phyloP scores from a whole-genome alignment of 2,797 vertebrate genomes.

The Halcyon leucocephala region DNA sequence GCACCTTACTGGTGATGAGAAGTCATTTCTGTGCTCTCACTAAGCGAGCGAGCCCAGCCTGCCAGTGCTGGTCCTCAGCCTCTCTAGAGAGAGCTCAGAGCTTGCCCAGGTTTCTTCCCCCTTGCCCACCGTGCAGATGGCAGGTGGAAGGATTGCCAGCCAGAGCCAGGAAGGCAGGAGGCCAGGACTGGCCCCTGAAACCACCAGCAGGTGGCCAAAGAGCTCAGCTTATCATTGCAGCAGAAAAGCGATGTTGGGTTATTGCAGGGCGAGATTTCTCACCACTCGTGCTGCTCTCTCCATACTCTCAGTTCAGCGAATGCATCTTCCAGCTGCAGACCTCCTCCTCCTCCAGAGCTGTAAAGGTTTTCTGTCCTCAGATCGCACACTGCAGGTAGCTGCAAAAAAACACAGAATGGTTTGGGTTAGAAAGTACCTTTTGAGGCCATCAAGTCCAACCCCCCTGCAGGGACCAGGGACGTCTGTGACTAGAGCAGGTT shows the following conservation, averaged over 20 bases:
- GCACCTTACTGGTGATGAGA: background rate
- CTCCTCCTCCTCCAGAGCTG: background rate
- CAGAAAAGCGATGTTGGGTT: background rate
- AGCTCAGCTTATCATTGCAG: background rate
- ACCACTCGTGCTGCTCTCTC: conserved; percentile 56
- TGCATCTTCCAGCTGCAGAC: conserved; percentile 1
- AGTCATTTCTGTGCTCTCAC: background rate
- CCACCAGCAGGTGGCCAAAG: conserved; percentile 28
- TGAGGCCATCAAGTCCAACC: background rate
- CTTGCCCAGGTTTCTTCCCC: background rate
- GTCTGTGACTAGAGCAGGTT: background rate
- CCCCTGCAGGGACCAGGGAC: background rate
- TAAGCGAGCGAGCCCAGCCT: background rate
- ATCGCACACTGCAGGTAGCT: background rate
- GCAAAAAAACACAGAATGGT: background rate
- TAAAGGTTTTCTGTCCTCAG: background rate
- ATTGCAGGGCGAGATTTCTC: background rate
- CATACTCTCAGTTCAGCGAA: conserved; percentile 12
- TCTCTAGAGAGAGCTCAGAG: background rate
- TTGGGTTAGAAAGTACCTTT: background rate
- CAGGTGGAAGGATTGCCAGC: fast-evolving
- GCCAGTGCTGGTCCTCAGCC: background rate
- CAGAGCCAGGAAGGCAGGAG: background rate
- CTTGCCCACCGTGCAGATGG: background rate
- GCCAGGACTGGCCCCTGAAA: background rate